Evolutionary conservation across 2,797 vertebrate genomes (phyloP), one percentile per base, ranked within the genome.

Genomic region (Tenualosa thibaudeaui): DNA sequence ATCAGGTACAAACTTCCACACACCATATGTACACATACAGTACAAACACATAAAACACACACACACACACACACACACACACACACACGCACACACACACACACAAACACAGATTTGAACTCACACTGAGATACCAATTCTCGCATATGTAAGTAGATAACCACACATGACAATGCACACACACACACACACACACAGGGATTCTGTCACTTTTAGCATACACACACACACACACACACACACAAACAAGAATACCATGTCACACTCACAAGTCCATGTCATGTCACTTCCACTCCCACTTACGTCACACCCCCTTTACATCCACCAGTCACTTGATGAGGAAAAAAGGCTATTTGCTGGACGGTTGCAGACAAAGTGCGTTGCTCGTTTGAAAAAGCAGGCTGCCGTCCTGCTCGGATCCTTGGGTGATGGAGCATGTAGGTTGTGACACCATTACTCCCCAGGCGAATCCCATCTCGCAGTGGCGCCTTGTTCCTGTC

Each of bases 401-500:
- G 56, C 54, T 4, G 54, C 17, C 22, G 56, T 58, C 56, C 56
- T 22, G 5, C n/a, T 6, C 22, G 1, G 22, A 5, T 24, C 58
- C n/a, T 22, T 7, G 1, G n/a, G n/a, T 65, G 60, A 65, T 65
- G 60, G 60, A 65, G 60, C 26, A n/a, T 24, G 60, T n/a, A n/a
- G 60, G 60, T 65, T n/a, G 60, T 10, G 60, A 65, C 60, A 65
- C 60, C 60, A 65, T 65, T 24, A 65, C 60, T 65, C 60, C 60
- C 60, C n/a, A 6, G 60, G n/a, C 8, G n/a, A 65, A n/a, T 24
- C 19, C 10, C 24, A 12, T 9, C 24, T 22, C 60, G 60, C 7
- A 1, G n/a, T 6, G 60, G 60, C 60, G 60, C 60, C 60, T 65
- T 65, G 60, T 24, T 65, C 60, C 60, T 65, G 60, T 9, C 60